A percentile compares a stretch with the other conserved stretches of the same genome.
Conservation (phyloP, 2,888 invertebrate species). For the Heteromyza rotundicornis region DNA sequence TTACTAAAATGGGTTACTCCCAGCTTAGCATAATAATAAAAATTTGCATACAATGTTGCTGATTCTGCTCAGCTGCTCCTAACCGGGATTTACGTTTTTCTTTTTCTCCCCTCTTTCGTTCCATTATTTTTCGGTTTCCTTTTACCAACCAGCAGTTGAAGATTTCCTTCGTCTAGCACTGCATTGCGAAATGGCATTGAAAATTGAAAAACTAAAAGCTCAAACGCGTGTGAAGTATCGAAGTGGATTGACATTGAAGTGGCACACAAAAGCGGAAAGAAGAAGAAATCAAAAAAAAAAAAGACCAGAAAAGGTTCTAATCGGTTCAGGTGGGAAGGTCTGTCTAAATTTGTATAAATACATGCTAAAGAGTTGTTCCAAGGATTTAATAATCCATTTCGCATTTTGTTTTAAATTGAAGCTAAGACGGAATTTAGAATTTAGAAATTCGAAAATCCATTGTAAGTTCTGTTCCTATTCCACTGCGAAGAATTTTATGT, state of each 20-base stretch:
- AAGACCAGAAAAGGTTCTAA: neutral
- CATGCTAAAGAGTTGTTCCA: conserved; percentile 54
- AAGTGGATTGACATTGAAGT: neutral
- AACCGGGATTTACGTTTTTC: neutral
- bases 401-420: no score
- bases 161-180: neutral
- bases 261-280: neutral
- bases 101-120: no score
- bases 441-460: no score
- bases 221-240: neutral
- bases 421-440: no score
- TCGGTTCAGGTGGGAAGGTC: neutral
- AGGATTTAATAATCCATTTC: conserved; percentile 52
- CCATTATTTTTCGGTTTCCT: no score
- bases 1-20: conserved; percentile 45
- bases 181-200: conserved; percentile 8
- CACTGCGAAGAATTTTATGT: no score
- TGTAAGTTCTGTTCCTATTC: no score
- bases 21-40: conserved; percentile 38
- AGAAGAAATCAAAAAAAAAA: neutral
- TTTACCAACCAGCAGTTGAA: neutral
- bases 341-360: conserved; percentile 12
- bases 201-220: conserved; percentile 17
- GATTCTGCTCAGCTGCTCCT: neutral
- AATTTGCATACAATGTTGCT: conserved; percentile 39